Conservation (phyloP, 37 sponge, comb jelly and placozoan species). For the Agelas oroides region DNA sequence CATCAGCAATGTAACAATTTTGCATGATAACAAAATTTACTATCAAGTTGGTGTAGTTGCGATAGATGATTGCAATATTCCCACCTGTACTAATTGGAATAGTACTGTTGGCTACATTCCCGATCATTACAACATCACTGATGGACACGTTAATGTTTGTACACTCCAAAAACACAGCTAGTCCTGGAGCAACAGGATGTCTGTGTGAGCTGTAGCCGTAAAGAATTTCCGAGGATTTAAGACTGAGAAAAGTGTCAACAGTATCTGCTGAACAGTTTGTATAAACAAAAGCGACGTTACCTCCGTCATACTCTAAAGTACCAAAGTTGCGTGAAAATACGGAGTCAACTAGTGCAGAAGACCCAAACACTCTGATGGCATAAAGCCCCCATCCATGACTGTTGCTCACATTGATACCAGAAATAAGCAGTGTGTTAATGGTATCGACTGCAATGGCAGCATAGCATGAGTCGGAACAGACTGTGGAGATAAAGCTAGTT, state of each 20-base stretch:
- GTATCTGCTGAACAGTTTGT: background rate
- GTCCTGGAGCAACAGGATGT: background rate
- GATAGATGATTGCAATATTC: background rate
- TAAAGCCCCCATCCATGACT: background rate
- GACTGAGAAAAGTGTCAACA: background rate
- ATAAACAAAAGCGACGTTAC: background rate
- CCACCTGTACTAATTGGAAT: background rate
- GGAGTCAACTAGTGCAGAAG: background rate
- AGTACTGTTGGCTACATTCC: background rate
- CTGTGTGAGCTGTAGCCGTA: background rate
- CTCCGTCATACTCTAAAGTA: background rate
- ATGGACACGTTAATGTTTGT: background rate
- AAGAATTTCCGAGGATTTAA: background rate
- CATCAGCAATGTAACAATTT: slow-evolving; percentile 4
- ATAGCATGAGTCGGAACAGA: too few relatives aligned
- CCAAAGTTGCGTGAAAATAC: background rate
- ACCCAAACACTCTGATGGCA: background rate
- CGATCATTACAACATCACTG: background rate
- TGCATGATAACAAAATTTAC: background rate
- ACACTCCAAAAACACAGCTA: background rate
- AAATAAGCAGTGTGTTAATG: background rate
- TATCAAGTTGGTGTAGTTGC: background rate
- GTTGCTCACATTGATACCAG: background rate
- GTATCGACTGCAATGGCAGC: background rate
- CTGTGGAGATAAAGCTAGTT: too few relatives aligned